These are phyloP conservation scores for Megalops cyprinoides DNA, from an alignment of 2,797 vertebrate species.

Conservation along the genomic window DNA sequence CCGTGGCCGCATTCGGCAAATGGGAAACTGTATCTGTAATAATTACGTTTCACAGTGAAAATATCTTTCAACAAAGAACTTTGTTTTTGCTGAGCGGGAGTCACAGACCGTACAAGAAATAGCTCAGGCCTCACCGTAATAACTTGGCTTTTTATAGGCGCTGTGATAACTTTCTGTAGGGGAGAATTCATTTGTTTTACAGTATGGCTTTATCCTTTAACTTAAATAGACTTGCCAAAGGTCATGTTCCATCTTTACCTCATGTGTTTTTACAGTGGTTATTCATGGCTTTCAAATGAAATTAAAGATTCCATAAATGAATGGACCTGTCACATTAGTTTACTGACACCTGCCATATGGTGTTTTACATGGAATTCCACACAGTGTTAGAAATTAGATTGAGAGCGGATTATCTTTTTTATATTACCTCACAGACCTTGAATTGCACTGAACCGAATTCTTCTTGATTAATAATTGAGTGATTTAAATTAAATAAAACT, in stretches of 20 bases:
- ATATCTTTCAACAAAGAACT: constrained; percentile 56
- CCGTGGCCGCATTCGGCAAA: constrained; percentile 35
- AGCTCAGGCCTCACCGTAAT: constrained; percentile 24
- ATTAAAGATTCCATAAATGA: not conserved
- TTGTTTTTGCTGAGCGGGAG: constrained; percentile 50
- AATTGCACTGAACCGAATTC: constrained; percentile 2
- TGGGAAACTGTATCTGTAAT: constrained; percentile 50
- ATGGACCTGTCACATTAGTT: not conserved
- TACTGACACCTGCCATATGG: constrained; percentile 13
- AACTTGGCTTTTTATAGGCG: constrained; percentile 21
- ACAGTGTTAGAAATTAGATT: not conserved
- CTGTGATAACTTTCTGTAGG: not conserved
- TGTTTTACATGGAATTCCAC: not conserved
- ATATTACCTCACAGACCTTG: not conserved
- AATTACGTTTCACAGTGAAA: constrained; percentile 46
- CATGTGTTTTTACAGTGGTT: not conserved
- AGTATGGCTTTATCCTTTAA: not conserved
- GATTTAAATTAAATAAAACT: constrained; percentile 12
- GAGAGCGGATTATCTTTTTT: not conserved
- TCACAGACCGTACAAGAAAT: constrained; percentile 22
- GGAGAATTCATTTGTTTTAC: not conserved
- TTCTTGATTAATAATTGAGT: constrained; percentile 24
- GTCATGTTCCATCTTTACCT: constrained; percentile 15
- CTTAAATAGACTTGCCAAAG: not conserved
- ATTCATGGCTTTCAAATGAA: not conserved